Evolutionary conservation across 2,797 vertebrate species (phyloP), one percentile per base, ranked within the genome.

Genomic region (Cephalopachus bancanus): DNA sequence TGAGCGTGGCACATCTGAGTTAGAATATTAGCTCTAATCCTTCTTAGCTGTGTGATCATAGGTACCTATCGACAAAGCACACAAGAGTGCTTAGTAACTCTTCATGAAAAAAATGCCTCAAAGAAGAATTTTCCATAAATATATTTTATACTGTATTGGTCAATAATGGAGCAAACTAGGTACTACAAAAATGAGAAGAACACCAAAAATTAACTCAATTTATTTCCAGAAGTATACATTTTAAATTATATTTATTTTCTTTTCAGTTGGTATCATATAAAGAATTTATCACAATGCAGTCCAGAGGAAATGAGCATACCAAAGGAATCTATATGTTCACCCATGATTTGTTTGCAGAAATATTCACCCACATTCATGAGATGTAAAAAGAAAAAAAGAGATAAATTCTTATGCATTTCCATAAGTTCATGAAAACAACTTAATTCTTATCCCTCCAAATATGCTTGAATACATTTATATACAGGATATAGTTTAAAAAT

Each of bases 401-500:
- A 72, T 44, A 81, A 53, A 30, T 81, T 44, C 80, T 64, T 81
- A 81, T 51, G 22, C 4, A 74, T 88, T 93, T 83, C 53, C 6
- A 89, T 10, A 90, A 83, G 26, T 53, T 74, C 15, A 90, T 67
- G 62, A 55, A 96, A 86, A 75, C 60, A 93, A 55, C 37, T 78
- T 84, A 84, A 85, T 86, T 97, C 65, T 89, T 83, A 64, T 64
- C 62, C 37, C 5, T 44, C 28, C 64, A 44, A 86, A 64, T 84
- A 83, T 74, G 76, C 94, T 72, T 94, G 1, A 78, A 81, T 55
- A 64, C 89, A 89, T 51, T 95, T 90, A 89, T 22, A 78, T 16
- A 72, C 1, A 89, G 37, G 37, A 80, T 30, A 89, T 26, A 85
- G 62, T 83, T 89, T 96, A 79, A 92, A 95, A 95, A 85, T 81